Base-by-base conservation (phyloP, 1,140 invertebrate genomes). In the Yoshiicerus persimilis region DNA sequence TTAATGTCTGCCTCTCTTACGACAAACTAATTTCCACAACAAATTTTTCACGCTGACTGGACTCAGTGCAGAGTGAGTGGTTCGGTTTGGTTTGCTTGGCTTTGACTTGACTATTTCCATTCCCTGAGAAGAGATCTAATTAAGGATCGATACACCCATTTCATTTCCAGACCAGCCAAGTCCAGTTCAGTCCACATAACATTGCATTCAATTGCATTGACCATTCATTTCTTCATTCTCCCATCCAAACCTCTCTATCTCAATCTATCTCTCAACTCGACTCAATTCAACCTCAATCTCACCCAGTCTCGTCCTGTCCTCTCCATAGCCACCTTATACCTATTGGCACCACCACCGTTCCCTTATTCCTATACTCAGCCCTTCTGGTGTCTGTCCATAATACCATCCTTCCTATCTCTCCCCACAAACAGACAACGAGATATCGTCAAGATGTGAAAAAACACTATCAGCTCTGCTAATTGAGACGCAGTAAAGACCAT, bases 41-140 rank as follows among this genome's bases (percentile, higher is more conserved):
- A 88, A 84, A 88, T 88, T 88, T 88, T 88, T 88, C 87, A 88
- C 87, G 83, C 80, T 85, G 80, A 80, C 85, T 86, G 85, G 34
- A 86, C 85, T 30, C 75, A n/a, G 75, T 36, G 75, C 6, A 70
- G 25, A 70, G 66, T 30, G 41, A 47, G 11, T 47, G 41, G 41
- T 47, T 47, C 41, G 66, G 66, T 27, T 23, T 75, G 66, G 66
- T 11, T 30, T 75, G 16, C 11, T 20, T 20, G 4, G 6, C 27
- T n/a, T 38, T 80, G 75, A n/a, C 75, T 80, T 32, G 34, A 36
- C 75, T 36, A 77, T 34, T 77, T 23, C 75, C 47, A 56, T 80
- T 70, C 30, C 66, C 36, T 80, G 66, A 47, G 75, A 80, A 88
- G 32, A 88, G 47, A 84, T 88, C 87, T 88, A 88, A 88, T 88